These are phyloP conservation scores for Chaetogeoica ovagalla DNA, from an alignment of 2,888 invertebrate species.

Conservation along the genomic window DNA sequence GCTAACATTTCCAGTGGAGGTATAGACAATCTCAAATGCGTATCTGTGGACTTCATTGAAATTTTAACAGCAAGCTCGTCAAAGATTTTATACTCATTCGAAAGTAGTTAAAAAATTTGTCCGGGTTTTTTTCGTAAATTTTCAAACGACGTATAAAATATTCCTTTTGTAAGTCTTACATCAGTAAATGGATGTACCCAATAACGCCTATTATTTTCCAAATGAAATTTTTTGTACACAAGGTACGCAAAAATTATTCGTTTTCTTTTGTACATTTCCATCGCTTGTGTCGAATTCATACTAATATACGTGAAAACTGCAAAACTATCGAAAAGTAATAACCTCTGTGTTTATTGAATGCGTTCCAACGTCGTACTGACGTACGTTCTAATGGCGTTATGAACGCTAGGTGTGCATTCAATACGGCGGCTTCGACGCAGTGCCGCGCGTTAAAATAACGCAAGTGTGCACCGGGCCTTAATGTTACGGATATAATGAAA, in stretches of 20 bases:
- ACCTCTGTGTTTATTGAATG: too few relatives aligned
- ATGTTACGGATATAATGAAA: too few relatives aligned
- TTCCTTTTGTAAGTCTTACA: constrained; percentile 19
- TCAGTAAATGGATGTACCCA: constrained; percentile 31
- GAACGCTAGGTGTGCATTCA: constrained; percentile 6
- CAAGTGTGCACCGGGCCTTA: constrained; percentile 15
- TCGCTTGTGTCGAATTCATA: not conserved
- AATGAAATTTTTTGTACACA: constrained; percentile 12
- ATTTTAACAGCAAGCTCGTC: constrained; percentile 30
- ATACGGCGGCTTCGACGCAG: not conserved
- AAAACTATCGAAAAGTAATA: too few relatives aligned
- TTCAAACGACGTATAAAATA: constrained; percentile 32
- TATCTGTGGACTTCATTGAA: constrained; percentile 10
- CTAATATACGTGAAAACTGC: too few relatives aligned
- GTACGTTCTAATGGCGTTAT: too few relatives aligned
- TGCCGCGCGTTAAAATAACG: constrained; percentile 21
- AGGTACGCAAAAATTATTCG: constrained; percentile 21
- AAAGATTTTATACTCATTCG: constrained; percentile 27
- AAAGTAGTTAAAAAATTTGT: constrained; percentile 27
- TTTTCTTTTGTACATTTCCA: not conserved
- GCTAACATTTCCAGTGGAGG: constrained; percentile 42
- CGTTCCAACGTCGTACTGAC: too few relatives aligned
- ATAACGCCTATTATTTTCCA: constrained; percentile 2
- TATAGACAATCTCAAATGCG: constrained; percentile 22
- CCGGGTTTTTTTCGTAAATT: constrained; percentile 20